A percentile compares a stretch with the other conserved stretches of the same genome.
Evolutionary conservation across 1,140 invertebrate species (phyloP).

Genomic region (Drosophila teissieri): DNA sequence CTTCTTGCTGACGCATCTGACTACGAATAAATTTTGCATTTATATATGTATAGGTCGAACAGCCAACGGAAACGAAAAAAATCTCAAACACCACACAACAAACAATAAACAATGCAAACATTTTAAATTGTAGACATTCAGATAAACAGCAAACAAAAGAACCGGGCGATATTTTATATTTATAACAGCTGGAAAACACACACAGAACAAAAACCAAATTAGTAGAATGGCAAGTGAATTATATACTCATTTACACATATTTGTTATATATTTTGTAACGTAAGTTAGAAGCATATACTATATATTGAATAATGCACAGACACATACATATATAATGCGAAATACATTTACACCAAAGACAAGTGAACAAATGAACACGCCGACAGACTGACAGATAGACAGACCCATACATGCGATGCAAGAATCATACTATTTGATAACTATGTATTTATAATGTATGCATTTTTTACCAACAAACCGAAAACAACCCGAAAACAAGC

Average conservation of each 20-base stretch:
- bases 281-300: conserved; percentile 76
- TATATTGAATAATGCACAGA: conserved; percentile 44
- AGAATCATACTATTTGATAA: conserved; percentile 77
- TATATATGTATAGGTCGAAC: conserved; percentile 55
- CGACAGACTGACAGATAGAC: conserved; percentile 21
- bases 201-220: conserved; percentile 34
- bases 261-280: conserved; percentile 83
- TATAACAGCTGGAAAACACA: conserved; percentile 22
- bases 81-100: conserved; percentile 5
- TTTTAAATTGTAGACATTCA: conserved; percentile 34
- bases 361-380: conserved; percentile 12
- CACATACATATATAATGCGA: conserved; percentile 58
- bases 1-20: conserved; percentile 38
- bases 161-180: conserved; percentile 60
- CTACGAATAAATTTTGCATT: conserved; percentile 69
- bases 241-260: conserved; percentile 72
- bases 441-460: conserved; percentile 84
- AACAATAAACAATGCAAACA: conserved; percentile 15
- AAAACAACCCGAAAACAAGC: conserved; percentile 54
- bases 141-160: conserved; percentile 32
- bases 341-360: conserved; percentile 46
- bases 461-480: conserved; percentile 73
- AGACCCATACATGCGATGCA: conserved; percentile 31
- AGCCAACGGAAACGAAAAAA: conserved; percentile 34
- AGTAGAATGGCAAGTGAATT: conserved; percentile 49